phyloP scores from a whole-genome alignment of 2,113 vertebrate species.

The Phoxinus phoxinus region DNA sequence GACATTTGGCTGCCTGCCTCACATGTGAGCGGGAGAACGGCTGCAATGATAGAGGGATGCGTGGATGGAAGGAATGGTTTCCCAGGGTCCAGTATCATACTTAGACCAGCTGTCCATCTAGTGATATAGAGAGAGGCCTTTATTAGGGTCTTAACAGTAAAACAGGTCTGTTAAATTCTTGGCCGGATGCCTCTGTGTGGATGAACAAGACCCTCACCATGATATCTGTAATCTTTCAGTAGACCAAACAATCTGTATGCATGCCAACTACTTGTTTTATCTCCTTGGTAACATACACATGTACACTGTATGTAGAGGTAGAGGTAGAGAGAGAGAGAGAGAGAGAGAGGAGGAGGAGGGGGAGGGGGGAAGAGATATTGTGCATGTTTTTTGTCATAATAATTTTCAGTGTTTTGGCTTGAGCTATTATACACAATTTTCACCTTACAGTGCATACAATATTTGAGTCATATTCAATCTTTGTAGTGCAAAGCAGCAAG shows the following conservation, averaged over 20 bases:
- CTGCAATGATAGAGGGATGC: constrained; percentile 58
- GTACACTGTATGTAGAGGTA: neutral
- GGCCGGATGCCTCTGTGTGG: neutral
- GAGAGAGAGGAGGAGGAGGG: too few relatives aligned
- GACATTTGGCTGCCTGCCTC: constrained; percentile 68
- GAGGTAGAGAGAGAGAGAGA: neutral
- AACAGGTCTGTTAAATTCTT: neutral
- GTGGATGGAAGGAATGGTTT: constrained; percentile 57
- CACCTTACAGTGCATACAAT: too few relatives aligned
- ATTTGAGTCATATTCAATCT: too few relatives aligned
- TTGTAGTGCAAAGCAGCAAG: too few relatives aligned
- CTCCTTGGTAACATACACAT: neutral
- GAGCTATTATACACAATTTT: neutral
- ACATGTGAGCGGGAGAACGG: constrained; percentile 72
- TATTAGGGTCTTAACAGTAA: constrained; percentile 26
- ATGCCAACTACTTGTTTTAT: constrained; percentile 3
- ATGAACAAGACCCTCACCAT: neutral
- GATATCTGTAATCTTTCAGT: neutral
- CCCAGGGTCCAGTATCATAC: constrained; percentile 66
- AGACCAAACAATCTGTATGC: constrained; percentile 10
- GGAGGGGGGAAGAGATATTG: too few relatives aligned
- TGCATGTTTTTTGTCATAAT: neutral
- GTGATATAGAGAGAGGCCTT: constrained; percentile 8
- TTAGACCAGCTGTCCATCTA: constrained; percentile 13
- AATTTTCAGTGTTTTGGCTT: neutral